phyloP scores from a whole-genome alignment of 1,140 invertebrate genomes.

The Magallana angulata region DNA sequence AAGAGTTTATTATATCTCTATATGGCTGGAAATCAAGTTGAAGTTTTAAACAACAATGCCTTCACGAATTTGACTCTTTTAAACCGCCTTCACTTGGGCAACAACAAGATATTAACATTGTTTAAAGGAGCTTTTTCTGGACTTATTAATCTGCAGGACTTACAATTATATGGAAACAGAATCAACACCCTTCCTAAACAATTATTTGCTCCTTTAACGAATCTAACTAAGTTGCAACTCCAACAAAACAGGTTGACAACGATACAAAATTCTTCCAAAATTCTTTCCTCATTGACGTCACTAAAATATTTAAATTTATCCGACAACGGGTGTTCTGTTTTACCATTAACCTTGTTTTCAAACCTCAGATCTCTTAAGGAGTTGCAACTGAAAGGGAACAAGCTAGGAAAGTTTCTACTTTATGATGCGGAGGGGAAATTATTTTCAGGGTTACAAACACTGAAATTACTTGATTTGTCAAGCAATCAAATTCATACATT shows the following conservation, averaged over 20 bases:
- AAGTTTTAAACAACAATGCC: conserved; percentile 40
- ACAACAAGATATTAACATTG: conserved; percentile 59
- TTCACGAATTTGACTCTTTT: conserved; percentile 60
- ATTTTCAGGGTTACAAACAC: conserved; percentile 56
- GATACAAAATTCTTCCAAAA: conserved; percentile 49
- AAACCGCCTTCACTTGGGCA: conserved; percentile 60
- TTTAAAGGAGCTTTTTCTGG: conserved; percentile 64
- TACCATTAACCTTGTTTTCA: conserved; percentile 60
- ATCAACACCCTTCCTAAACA: conserved; percentile 62
- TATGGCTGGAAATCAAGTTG: conserved; percentile 64
- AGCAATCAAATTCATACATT: conserved; percentile 61
- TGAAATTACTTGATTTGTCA: conserved; percentile 59
- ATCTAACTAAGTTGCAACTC: conserved; percentile 60
- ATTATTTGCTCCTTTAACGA: conserved; percentile 59
- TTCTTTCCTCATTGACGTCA: conserved; percentile 54
- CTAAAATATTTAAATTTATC: conserved; percentile 64
- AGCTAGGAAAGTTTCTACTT: conserved; percentile 57
- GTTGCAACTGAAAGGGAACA: conserved; percentile 65
- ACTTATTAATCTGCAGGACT: conserved; percentile 57
- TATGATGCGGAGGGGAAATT: conserved; percentile 54
- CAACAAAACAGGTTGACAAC: conserved; percentile 65
- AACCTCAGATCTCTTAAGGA: conserved; percentile 53
- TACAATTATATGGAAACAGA: conserved; percentile 63
- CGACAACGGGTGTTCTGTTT: conserved; percentile 56
- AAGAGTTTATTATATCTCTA: conserved; percentile 59